A percentile compares a stretch with the other conserved stretches of the same genome.
These are phyloP conservation scores for Schizaphis graminum DNA, from an alignment of 2,888 invertebrate genomes.

Conservation along the genomic window DNA sequence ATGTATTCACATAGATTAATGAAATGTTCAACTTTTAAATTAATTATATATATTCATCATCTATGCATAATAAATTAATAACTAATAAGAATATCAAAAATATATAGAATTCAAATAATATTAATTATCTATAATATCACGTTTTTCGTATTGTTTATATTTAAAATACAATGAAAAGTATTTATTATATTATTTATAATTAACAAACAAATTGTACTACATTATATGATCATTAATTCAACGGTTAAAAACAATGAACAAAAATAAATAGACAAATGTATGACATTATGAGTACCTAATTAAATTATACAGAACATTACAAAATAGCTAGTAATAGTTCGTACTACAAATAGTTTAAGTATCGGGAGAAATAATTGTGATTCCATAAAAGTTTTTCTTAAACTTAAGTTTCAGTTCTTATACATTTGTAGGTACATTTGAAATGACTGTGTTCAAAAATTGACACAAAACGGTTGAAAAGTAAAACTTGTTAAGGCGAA, in stretches of 20 bases:
- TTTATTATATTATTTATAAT: not conserved
- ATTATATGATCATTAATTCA: not conserved
- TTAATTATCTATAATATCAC: not conserved
- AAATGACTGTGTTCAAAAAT: not conserved
- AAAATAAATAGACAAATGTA: not conserved
- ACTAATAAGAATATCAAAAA: not conserved
- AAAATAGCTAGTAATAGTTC: not conserved
- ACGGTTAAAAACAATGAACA: not conserved
- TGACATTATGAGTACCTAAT: not conserved
- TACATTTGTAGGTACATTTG: not conserved
- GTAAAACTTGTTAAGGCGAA: conserved; percentile 28
- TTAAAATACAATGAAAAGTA: not conserved
- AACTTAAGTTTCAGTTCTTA: not conserved
- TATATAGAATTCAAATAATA: not conserved
- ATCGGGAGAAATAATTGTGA: not conserved
- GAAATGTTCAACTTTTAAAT: not conserved
- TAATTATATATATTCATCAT: not conserved
- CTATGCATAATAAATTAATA: not conserved
- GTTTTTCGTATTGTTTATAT: not conserved
- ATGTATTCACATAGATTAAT: not conserved
- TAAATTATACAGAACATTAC: not conserved
- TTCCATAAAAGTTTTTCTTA: not conserved
- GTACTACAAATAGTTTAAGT: not conserved
- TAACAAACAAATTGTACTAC: not conserved
- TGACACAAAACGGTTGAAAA: not conserved